phyloP scores from a whole-genome alignment of 1,140 invertebrate genomes.

The Hycleus phaleratus region DNA sequence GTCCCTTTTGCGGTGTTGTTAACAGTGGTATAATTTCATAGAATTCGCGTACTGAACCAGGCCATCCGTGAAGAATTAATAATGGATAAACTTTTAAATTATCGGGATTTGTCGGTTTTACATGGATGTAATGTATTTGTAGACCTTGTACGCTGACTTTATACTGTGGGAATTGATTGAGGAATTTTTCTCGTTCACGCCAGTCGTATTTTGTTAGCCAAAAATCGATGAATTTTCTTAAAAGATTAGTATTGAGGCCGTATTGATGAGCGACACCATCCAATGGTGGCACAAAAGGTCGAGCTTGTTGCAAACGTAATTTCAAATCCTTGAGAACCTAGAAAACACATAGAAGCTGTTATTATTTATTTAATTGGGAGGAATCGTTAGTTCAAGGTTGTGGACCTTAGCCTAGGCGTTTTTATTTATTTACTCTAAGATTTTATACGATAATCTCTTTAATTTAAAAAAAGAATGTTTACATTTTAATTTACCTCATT shows the following conservation, averaged over 20 bases:
- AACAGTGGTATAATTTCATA: conserved; percentile 71
- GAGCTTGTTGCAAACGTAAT: conserved; percentile 35
- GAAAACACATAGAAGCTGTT: background rate
- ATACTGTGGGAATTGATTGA: conserved; percentile 70
- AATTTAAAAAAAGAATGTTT: no score
- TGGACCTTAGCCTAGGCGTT: no score
- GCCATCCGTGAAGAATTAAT: conserved; percentile 85
- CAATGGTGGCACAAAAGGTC: conserved; percentile 46
- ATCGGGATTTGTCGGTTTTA: conserved; percentile 45
- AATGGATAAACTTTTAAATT: conserved; percentile 47
- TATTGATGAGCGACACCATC: conserved; percentile 55
- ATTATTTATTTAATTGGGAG: no score
- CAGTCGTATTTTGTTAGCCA: conserved; percentile 71
- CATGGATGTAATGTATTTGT: conserved; percentile 56
- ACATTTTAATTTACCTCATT: conserved; percentile 30
- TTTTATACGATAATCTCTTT: no score
- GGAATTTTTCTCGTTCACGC: conserved; percentile 50
- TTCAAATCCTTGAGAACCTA: conserved; percentile 43
- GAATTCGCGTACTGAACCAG: conserved; percentile 80
- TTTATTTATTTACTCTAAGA: no score
- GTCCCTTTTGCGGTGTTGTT: conserved; percentile 46
- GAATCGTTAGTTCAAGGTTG: no score
- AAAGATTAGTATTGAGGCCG: conserved; percentile 56
- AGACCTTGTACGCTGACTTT: conserved; percentile 47
- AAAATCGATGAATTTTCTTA: conserved; percentile 56